Conservation (phyloP, 2,888 invertebrate genomes). For the Sycophila texana region DNA sequence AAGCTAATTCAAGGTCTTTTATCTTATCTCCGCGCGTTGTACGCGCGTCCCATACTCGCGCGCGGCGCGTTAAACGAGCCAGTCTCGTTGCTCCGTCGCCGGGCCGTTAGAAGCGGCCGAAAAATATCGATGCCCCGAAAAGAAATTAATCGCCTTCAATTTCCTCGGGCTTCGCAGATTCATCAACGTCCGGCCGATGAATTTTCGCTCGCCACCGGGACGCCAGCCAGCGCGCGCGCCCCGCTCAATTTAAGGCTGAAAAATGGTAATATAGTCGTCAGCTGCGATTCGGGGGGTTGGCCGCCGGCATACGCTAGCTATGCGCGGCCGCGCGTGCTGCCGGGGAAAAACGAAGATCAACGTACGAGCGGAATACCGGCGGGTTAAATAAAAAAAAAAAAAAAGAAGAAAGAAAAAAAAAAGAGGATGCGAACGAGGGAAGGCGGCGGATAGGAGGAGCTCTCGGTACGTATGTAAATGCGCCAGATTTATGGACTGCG, state of each 20-base stretch:
- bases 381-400: constrained; percentile 18
- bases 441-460: background rate
- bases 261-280: constrained; percentile 53
- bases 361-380: background rate
- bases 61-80: too few species aligned
- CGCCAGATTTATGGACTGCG: constrained; percentile 49
- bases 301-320: background rate
- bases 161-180: constrained; percentile 10
- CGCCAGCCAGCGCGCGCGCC: background rate
- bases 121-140: background rate
- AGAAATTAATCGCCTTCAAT: constrained; percentile 17
- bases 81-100: too few species aligned
- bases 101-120: too few species aligned
- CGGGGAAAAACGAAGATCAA: background rate
- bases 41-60: background rate
- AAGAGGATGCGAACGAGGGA: background rate
- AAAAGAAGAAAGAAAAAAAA: constrained; percentile 9
- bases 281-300: constrained; percentile 29
- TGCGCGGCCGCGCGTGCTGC: background rate
- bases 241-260: constrained; percentile 45
- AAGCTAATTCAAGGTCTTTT: background rate
- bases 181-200: constrained; percentile 37
- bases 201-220: constrained; percentile 8
- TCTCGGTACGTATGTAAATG: constrained; percentile 49
- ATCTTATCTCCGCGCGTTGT: background rate